phyloP scores from a whole-genome alignment of 2,888 invertebrate genomes.

The Mimumesa dahlbomi region DNA sequence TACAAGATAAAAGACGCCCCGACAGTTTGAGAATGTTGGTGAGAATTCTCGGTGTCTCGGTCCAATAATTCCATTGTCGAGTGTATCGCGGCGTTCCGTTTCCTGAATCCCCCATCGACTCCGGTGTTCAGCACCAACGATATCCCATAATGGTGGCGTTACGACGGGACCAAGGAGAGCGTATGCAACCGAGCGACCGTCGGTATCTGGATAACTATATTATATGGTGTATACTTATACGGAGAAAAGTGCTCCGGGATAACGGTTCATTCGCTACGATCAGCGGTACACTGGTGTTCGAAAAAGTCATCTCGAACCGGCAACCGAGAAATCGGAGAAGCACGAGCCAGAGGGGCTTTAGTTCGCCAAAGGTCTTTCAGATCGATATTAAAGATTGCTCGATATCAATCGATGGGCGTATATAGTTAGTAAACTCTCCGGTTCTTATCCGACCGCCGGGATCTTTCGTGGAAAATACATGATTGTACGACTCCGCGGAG shows the following conservation, averaged over 20 bases:
- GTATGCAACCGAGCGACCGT: constrained; percentile 48
- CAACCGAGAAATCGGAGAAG: constrained; percentile 4
- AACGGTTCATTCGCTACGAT: constrained; percentile 68
- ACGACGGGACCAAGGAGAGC: constrained; percentile 37
- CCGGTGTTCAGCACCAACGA: constrained; percentile 57
- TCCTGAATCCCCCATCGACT: constrained; percentile 55
- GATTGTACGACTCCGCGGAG: constrained; percentile 8
- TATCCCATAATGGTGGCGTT: constrained; percentile 58
- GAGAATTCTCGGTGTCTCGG: constrained; percentile 32
- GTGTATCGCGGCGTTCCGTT: constrained; percentile 40
- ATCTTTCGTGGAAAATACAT: constrained; percentile 18
- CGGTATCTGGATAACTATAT: constrained; percentile 70
- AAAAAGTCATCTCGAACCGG: constrained; percentile 60
- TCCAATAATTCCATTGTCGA: constrained; percentile 56
- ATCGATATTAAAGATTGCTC: constrained; percentile 38
- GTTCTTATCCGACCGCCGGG: constrained; percentile 15
- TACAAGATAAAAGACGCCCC: constrained; percentile 17
- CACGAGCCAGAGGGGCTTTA: constrained; percentile 15
- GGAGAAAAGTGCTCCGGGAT: constrained; percentile 68
- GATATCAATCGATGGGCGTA: not conserved
- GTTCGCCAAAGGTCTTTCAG: constrained; percentile 39
- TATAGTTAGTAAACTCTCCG: constrained; percentile 18
- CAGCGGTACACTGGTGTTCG: constrained; percentile 69
- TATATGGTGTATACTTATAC: constrained; percentile 65
- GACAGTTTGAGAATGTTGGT: constrained; percentile 33